Percentiles rank a stretch among this genome's conserved stretches.
Conservation (phyloP, 64 coral and sea anemone genomes). For the Astreopora myriophthalma region DNA sequence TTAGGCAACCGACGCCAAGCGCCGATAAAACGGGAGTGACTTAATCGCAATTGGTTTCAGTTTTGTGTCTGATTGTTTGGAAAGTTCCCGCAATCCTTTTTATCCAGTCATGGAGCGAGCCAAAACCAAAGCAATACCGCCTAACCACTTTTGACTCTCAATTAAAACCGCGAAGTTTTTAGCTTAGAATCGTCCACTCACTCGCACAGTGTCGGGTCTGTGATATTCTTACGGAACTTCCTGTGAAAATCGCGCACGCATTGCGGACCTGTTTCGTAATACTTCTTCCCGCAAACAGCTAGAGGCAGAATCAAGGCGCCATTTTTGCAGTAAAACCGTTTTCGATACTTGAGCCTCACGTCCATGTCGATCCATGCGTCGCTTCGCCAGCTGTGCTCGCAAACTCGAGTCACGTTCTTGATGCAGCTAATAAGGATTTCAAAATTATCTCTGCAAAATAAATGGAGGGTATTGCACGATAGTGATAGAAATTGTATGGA, state of each 20-base stretch:
- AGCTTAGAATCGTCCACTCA: background rate
- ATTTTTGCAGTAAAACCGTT: conserved; percentile 24
- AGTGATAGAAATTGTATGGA: no score
- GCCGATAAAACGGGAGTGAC: no score
- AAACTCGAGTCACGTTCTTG: conserved; percentile 11
- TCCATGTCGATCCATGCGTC: conserved; percentile 20
- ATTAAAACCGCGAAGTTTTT: background rate
- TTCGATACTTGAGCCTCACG: conserved; percentile 5
- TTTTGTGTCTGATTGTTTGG: no score
- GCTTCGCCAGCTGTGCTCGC: conserved; percentile 18
- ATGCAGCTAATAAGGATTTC: conserved; percentile 2
- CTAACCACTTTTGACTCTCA: no score
- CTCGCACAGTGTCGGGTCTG: conserved; percentile 21
- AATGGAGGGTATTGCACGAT: background rate
- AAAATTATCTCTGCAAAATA: background rate
- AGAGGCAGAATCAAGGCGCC: background rate
- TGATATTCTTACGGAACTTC: background rate
- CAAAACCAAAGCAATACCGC: no score
- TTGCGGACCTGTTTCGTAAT: background rate
- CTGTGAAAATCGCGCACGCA: background rate
- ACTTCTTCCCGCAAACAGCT: background rate
- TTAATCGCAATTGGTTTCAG: no score
- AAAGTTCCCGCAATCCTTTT: no score
- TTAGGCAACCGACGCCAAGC: no score
- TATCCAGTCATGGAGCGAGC: no score